Evolutionary conservation across 2,888 invertebrate species (phyloP), one percentile per base, ranked within the genome.

Genomic region (Galerucella calmariensis): DNA sequence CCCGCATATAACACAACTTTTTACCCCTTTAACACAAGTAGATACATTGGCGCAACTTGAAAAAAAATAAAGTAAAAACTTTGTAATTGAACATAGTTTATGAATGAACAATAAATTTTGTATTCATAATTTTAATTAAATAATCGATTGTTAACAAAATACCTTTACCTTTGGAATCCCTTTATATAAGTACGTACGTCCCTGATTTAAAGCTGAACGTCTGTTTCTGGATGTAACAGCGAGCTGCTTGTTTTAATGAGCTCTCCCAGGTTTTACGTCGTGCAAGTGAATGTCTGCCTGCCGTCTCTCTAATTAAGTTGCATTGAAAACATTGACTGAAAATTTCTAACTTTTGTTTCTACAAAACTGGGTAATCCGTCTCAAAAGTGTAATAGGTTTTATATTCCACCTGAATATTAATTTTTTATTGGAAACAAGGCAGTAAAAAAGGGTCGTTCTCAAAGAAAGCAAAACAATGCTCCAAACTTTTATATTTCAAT

Each of bases 291-390:
- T 59, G 14, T 27, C 24, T 24, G 14, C 59, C 3, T 58, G 9
- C 58, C 24, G 24, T 62, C 56, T 56, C 56, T 56, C 27, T 62
- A 62, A 62, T 62, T 62, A 62, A 62, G 62, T 41, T 62, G 62
- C 62, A 62, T 62, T n/a, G 35, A 62, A 56, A 56, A 56, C 56
- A 16, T 56, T 56, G 16, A 56, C 20, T 20, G 56, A 20, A 56
- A 56, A 56, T 56, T 6, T 56, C 56, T 56, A 56, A 3, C 56
- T 20, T 56, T 56, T 56, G 56, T 20, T 56, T 3, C 20, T 0
- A 56, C 56, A 9, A 20, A 56, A 56, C 16, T 10, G 9, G n/a
- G 16, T 56, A 56, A 56, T 56, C 20, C 16, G 16, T 20, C 16
- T 10, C 20, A 10, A 16, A 35, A 16, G 56, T 16, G 56, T 56